Base-by-base conservation (phyloP, 2,888 invertebrate genomes). In the Ceramica pisi region DNA sequence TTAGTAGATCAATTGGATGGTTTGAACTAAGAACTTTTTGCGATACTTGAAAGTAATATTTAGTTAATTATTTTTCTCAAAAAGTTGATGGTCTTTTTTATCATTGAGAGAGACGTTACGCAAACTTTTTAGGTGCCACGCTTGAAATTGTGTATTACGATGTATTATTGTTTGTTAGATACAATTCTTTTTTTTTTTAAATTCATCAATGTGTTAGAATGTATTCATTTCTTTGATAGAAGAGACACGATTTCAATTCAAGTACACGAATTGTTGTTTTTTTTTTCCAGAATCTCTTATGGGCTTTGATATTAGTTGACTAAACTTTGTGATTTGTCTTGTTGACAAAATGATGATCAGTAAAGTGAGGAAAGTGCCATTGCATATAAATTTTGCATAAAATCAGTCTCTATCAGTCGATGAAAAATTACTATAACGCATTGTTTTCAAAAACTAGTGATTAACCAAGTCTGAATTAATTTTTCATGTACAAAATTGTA, bases 11-110 rank as follows among this genome's bases (percentile, higher is more conserved):
- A 44, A 60, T 48, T 21, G n/a, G 5, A 26, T 50, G 7, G 44
- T n/a, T 19, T 21, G 21, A 26, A 44, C 23, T 44, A 14, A n/a
- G 5, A 21, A 19, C 10, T 76, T 74, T 76, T 78, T 57, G 53
- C 44, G 16, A 14, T 1, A 19, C n/a, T 31, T 26, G 8, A 78
- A 63, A 61, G 64, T 53, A 53, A 21, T 41, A 1, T n/a, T 10
- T 14, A 1, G 5, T 23, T 31, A 46, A 74, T 63, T 55, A 50
- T 16, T 53, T 35, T 7, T 12, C 2, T n/a, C 14, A 48, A 53
- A 48, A 46, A 35, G 7, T 44, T 19, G 1, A 19, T 38, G 14
- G 2, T 10, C 16, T 53, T 71, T 70, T 71, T 62, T 44, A 10
- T 21, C 35, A 12, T 2, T 41, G 14, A 48, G 9, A 31, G n/a